Evolutionary conservation across 1,140 invertebrate genomes (phyloP).

Genomic region (Pinna nobilis): DNA sequence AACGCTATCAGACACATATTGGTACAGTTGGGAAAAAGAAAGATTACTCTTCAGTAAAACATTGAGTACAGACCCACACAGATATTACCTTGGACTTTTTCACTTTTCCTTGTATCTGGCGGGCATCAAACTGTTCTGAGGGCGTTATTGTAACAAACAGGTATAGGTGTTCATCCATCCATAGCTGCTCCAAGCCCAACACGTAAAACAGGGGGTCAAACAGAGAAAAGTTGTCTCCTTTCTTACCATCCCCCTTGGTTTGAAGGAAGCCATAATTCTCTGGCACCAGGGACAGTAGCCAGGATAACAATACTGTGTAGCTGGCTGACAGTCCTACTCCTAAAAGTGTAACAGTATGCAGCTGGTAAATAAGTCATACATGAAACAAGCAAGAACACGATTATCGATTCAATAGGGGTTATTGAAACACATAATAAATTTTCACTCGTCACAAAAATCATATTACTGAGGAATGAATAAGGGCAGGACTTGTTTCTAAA

Average conservation of each 20-base stretch:
- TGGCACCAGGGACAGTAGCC: constrained; percentile 69
- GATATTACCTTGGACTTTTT: constrained; percentile 59
- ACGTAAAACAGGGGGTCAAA: constrained; percentile 64
- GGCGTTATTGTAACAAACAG: constrained; percentile 65
- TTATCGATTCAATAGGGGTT: too few relatives aligned
- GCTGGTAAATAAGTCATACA: background rate
- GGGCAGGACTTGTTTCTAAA: background rate
- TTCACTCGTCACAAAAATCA: background rate
- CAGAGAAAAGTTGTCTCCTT: background rate
- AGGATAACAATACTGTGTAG: constrained; percentile 66
- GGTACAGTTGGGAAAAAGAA: background rate
- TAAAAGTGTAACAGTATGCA: constrained; percentile 31
- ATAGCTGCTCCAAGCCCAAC: constrained; percentile 69
- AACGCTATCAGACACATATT: background rate
- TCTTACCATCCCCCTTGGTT: constrained; percentile 16
- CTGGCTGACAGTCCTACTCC: constrained; percentile 67
- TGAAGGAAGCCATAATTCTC: constrained; percentile 60
- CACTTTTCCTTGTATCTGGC: constrained; percentile 42
- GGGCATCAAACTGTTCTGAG: constrained; percentile 54
- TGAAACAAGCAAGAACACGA: too few relatives aligned
- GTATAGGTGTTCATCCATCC: constrained; percentile 64
- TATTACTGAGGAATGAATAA: too few relatives aligned
- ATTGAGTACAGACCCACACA: background rate
- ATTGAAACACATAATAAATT: background rate
- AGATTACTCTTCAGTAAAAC: background rate